phyloP scores from a whole-genome alignment of 2,797 vertebrate genomes.

The Pangasius macronema region DNA sequence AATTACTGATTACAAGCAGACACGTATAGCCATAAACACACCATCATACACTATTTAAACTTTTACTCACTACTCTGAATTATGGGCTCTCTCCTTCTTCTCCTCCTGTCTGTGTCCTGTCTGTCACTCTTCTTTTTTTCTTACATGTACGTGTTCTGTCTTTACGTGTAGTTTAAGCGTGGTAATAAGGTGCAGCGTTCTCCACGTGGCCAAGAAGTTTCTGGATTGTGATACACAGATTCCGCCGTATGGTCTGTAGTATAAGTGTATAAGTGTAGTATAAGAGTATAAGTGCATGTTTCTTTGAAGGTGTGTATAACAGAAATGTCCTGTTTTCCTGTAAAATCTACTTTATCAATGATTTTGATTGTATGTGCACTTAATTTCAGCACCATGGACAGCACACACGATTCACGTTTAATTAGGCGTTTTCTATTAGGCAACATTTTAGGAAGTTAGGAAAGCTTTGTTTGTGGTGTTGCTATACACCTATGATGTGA shows the following conservation, averaged over 20 bases:
- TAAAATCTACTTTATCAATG: background rate
- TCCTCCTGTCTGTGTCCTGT: background rate
- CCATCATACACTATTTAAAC: background rate
- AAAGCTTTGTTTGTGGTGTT: background rate
- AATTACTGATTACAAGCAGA: background rate
- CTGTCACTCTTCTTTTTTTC: background rate
- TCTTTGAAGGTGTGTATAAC: background rate
- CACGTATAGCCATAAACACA: background rate
- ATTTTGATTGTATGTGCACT: background rate
- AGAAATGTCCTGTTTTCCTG: background rate
- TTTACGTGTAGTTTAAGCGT: slow-evolving; percentile 62
- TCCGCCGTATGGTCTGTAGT: slow-evolving; percentile 37
- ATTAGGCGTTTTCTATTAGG: background rate
- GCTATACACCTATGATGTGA: background rate
- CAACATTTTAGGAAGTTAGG: background rate
- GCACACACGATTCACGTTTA: slow-evolving; percentile 25
- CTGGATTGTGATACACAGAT: slow-evolving; percentile 64
- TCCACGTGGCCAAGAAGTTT: slow-evolving; percentile 49
- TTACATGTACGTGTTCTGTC: background rate
- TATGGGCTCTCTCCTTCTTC: background rate
- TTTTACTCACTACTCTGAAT: background rate
- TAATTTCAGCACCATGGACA: slow-evolving; percentile 52
- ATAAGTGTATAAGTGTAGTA: too few species aligned
- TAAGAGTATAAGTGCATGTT: background rate
- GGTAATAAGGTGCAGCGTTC: slow-evolving; percentile 66